Evolutionary conservation across 2,797 vertebrate species (phyloP), one percentile per base, ranked within the genome.

Genomic region (Prionace glauca): DNA sequence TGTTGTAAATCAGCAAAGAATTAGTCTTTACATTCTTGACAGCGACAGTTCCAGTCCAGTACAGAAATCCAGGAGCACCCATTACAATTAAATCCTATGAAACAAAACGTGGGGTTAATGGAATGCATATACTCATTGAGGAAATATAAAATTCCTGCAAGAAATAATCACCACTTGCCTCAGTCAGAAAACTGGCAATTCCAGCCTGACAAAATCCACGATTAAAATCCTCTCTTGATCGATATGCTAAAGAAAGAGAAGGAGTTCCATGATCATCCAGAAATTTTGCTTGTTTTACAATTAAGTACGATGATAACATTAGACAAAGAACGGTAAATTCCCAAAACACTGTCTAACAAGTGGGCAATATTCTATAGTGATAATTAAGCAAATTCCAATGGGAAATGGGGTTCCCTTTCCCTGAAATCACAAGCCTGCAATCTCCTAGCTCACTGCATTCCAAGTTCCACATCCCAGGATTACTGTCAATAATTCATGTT

Each of bases 41-140:
- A 97, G 99, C 97, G 96, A 99, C 96, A 45, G 99, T 98, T 45
- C 99, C 99, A 0, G 98, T 99, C 99, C 99, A 99, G 95, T 99
- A 99, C 91, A 96, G 98, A 0, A 98, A 98, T 96, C 99, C 99
- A 0, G 99, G 99, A 45, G 99, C 99, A 95, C 99, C 99, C 98
- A 99, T 98, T 96, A 99, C 98, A 96, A 99, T 98, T 97, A 99
- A 97, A 96, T 99, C 98, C 99, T 99, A 96, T 84, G 97, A 97
- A 69, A 96, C 96, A 97, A 97, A 77, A 96, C 96, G 95, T 84
- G 96, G 96, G 36, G 86, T 45, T 95, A 96, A 56, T 95, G 95
- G n/a, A 94, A 84, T 8, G 95, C 0, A 92, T 87, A 90, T n/a
- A 32, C 29, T 74, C 94, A 96, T 96, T 87, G 95, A 96, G 79